Evolutionary conservation across 1,140 invertebrate species (phyloP).

Genomic region (Philopotamus ludificatus): DNA sequence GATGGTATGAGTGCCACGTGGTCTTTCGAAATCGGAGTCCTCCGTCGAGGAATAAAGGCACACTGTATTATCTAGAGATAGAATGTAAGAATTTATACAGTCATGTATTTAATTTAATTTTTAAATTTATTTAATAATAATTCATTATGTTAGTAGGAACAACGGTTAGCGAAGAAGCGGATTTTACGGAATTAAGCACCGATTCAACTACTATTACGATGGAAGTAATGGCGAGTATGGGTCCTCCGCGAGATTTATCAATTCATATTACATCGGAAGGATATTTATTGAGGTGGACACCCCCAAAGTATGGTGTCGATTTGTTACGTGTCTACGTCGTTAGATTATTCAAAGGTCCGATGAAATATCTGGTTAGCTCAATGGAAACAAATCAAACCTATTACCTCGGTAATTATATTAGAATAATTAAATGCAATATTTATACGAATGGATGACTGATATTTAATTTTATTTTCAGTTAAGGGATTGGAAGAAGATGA

Average conservation of each 20-base stretch:
- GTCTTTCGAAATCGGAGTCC: background rate
- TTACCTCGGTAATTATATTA: slow-evolving; percentile 23
- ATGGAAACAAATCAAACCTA: background rate
- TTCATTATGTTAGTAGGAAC: background rate
- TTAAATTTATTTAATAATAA: background rate
- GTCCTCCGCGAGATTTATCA: background rate
- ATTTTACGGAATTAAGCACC: background rate
- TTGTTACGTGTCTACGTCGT: background rate
- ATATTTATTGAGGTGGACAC: background rate
- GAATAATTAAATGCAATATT: background rate
- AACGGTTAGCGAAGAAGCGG: too few species aligned
- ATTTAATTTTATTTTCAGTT: slow-evolving; percentile 51
- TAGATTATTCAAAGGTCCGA: background rate
- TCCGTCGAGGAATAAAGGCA: background rate
- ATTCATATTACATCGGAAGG: background rate
- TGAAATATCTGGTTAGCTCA: background rate
- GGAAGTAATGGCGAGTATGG: background rate
- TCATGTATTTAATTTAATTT: background rate
- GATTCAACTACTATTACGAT: background rate
- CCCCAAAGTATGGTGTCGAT: background rate
- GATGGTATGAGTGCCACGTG: background rate
- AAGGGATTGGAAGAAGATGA: slow-evolving; percentile 64
- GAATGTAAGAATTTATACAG: background rate
- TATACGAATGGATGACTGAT: background rate
- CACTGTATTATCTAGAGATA: background rate